phyloP scores from a whole-genome alignment of 2,797 vertebrate species.

The Ficedula albicollis region DNA sequence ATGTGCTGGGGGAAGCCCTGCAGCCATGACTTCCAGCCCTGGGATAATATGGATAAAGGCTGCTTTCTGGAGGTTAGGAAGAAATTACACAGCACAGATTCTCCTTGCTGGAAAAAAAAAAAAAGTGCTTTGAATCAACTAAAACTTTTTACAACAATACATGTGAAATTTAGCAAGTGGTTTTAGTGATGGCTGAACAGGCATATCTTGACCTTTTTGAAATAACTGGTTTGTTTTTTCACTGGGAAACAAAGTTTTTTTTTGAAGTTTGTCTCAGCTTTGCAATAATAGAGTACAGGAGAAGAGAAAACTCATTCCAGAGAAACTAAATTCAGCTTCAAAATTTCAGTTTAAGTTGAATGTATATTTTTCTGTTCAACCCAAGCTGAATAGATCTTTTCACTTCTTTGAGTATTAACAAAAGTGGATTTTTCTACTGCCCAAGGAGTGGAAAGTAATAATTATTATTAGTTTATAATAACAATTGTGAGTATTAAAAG shows the following conservation, averaged over 20 bases:
- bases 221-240: background rate
- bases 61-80: background rate
- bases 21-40: background rate
- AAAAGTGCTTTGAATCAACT: background rate
- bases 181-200: background rate
- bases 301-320: background rate
- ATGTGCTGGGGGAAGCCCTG: background rate
- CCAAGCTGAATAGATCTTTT: background rate
- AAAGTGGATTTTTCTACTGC: background rate
- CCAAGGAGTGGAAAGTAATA: background rate
- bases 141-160: background rate
- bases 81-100: background rate
- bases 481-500: background rate
- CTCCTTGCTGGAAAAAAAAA: background rate
- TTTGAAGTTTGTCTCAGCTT: constrained; percentile 12
- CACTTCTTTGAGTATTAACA: background rate
- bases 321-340: background rate
- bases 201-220: background rate
- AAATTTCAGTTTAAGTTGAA: background rate
- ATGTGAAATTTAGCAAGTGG: constrained; percentile 15
- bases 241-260: background rate
- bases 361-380: background rate
- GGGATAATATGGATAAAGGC: background rate
- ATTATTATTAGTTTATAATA: background rate
- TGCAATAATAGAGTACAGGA: background rate